Evolutionary conservation across 2,888 invertebrate species (phyloP), one percentile per base, ranked within the genome.

Genomic region (Salpingus planirostris): DNA sequence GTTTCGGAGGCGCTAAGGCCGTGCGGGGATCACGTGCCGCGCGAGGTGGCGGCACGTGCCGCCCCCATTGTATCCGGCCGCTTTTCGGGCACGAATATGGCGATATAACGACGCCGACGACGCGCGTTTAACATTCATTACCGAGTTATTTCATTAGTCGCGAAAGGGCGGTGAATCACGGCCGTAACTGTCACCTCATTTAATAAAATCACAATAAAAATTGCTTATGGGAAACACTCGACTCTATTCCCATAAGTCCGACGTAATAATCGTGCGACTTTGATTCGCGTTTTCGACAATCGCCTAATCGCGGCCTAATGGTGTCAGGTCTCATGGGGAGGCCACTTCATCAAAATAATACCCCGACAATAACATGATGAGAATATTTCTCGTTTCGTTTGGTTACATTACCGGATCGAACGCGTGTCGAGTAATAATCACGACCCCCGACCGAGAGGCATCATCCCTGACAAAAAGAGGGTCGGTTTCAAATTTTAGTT

Each of bases 41-140:
- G n/a, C n/a, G n/a, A n/a, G n/a, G n/a, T n/a, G n/a, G n/a, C 11
- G 31, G 30, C 42, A 46, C 46, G 48, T 46, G 48, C 22, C 32
- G 29, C 25, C n/a, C n/a, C n/a, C 27, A 36, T 36, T 36, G 36
- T 36, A 26, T 21, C 31, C 14, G n/a, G 22, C 15, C 39, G 39
- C 44, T 36, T 15, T 38, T 18, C 31, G 47, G 38, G 45, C 42
- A 46, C 38, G 44, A 49, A 49, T 49, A 49, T 46, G 44, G 45
- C 46, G 48, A 50, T 49, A 50, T 52, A 54, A 54, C 51, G 52
- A 53, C 54, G 21, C 15, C 35, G 22, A 36, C 21, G 32, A 47
- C 47, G 53, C 51, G 46, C 44, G 47, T 52, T 55, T 53, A 50
- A 51, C 49, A 54, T 55, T 54, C 52, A 52, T 51, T 45, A 41